A percentile compares a stretch with the other conserved stretches of the same genome.
phyloP scores from a whole-genome alignment of 2,888 invertebrate species.

The Apeira syringaria region DNA sequence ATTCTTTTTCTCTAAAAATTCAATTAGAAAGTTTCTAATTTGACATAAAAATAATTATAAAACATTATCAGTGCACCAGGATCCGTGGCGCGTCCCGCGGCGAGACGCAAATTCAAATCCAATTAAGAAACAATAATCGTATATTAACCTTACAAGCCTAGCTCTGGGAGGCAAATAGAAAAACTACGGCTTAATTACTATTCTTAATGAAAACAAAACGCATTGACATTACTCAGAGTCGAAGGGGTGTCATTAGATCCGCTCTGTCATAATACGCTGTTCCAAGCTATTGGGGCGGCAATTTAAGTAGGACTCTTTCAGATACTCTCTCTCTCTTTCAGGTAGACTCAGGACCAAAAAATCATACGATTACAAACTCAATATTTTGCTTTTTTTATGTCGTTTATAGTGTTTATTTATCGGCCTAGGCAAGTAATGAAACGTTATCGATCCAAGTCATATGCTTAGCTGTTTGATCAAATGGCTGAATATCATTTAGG shows the following conservation, averaged over 20 bases:
- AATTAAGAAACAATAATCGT: slow-evolving; percentile 57
- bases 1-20: slow-evolving; percentile 23
- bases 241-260: slow-evolving; percentile 47
- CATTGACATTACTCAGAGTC: slow-evolving; percentile 51
- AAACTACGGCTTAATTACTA: slow-evolving; percentile 54
- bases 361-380: too few relatives aligned
- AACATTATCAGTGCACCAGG: slow-evolving; percentile 55
- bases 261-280: slow-evolving; percentile 37
- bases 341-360: too few relatives aligned
- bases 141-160: slow-evolving; percentile 31
- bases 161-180: slow-evolving; percentile 20
- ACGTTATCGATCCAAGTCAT: too few relatives aligned
- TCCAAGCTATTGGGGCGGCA: slow-evolving; percentile 42
- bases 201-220: slow-evolving; percentile 46
- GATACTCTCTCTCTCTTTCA: too few relatives aligned
- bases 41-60: slow-evolving; percentile 36
- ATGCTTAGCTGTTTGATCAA: too few relatives aligned
- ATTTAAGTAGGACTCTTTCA: slow-evolving; percentile 44
- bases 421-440: too few relatives aligned
- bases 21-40: slow-evolving; percentile 55
- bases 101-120: slow-evolving; percentile 64
- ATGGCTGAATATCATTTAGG: too few relatives aligned
- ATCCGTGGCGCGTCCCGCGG: slow-evolving; percentile 61
- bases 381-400: too few relatives aligned
- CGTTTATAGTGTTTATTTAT: too few relatives aligned